These are phyloP conservation scores for Psilopogon haemacephalus DNA, from an alignment of 2,113 vertebrate species.

Conservation along the genomic window DNA sequence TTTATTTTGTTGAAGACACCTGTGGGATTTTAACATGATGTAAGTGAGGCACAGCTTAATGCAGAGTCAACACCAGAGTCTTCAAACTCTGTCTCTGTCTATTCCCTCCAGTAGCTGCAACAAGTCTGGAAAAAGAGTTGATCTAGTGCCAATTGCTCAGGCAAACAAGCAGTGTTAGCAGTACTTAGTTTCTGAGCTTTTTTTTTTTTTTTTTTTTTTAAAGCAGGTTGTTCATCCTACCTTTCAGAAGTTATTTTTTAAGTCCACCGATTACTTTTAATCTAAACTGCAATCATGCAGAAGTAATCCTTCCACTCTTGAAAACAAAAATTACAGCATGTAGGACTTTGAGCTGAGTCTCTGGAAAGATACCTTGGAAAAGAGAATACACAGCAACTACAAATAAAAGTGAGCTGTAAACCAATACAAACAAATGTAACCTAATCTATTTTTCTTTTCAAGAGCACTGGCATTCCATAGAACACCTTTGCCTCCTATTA, in stretches of 20 bases:
- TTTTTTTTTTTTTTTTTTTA: background rate
- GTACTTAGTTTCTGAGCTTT: background rate
- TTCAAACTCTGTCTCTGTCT: background rate
- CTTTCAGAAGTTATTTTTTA: conserved; percentile 32
- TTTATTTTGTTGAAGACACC: background rate
- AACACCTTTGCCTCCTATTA: conserved; percentile 42
- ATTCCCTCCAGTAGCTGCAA: conserved; percentile 25
- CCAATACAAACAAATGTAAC: conserved; percentile 17
- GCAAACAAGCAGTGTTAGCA: background rate
- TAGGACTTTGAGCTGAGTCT: background rate
- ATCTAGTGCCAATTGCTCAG: background rate
- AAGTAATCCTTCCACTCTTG: background rate
- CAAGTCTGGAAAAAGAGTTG: conserved; percentile 8
- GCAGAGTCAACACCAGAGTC: background rate
- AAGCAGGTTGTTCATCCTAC: background rate
- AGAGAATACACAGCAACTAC: background rate
- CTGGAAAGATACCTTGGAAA: background rate
- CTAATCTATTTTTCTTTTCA: background rate
- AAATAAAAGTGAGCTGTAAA: background rate
- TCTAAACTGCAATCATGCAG: background rate
- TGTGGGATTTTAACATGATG: conserved; percentile 38
- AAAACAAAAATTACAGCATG: background rate
- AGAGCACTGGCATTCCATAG: background rate
- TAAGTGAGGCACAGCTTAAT: conserved; percentile 1
- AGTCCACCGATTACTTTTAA: background rate